A percentile compares a stretch with the other conserved stretches of the same genome.
Conservation (phyloP, 1,140 invertebrate species). For the Aleiodes sp. region DNA sequence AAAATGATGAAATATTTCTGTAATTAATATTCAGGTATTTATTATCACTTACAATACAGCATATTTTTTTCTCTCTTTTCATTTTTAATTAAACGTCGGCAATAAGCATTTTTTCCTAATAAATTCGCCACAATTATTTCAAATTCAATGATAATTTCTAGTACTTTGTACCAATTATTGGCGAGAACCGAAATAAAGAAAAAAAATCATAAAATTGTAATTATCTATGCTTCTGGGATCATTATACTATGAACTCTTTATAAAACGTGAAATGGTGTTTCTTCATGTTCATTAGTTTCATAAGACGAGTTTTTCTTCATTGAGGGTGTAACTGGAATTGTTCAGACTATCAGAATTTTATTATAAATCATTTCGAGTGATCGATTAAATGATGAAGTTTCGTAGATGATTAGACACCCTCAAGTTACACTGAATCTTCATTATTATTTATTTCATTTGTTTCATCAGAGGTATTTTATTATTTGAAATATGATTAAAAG, state of each 20-base stretch:
- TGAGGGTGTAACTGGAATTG: background rate
- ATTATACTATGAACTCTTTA: slow-evolving; percentile 22
- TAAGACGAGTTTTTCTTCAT: background rate
- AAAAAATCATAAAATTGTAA: slow-evolving; percentile 11
- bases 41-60: slow-evolving; percentile 57
- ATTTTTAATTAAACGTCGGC: slow-evolving; percentile 48
- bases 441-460: background rate
- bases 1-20: slow-evolving; percentile 7
- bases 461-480: no score
- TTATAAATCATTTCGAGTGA: background rate
- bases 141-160: slow-evolving; percentile 26
- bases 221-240: slow-evolving; percentile 1
- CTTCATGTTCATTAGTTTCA: slow-evolving; percentile 4
- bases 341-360: background rate
- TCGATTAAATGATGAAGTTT: background rate
- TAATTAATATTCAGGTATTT: slow-evolving; percentile 47
- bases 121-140: slow-evolving; percentile 46
- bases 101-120: slow-evolving; percentile 53
- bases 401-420: background rate
- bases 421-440: background rate
- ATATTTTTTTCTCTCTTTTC: slow-evolving; percentile 41
- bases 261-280: slow-evolving; percentile 20
- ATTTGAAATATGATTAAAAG: slow-evolving; percentile 15
- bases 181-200: slow-evolving; percentile 26
- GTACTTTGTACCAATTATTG: slow-evolving; percentile 46